Evolutionary conservation across 2,888 invertebrate genomes (phyloP).

Genomic region (Magallana nippona): DNA sequence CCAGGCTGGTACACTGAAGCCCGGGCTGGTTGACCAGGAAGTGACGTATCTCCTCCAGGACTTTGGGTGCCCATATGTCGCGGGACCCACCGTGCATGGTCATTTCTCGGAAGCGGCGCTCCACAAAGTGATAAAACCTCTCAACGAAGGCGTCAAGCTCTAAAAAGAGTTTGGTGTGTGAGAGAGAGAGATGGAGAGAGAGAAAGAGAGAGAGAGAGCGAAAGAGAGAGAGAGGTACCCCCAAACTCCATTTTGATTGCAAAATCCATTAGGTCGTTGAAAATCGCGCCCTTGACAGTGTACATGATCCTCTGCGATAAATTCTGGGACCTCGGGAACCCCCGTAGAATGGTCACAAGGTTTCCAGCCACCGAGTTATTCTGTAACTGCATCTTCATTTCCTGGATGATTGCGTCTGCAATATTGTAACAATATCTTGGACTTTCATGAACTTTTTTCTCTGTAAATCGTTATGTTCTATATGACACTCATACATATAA

Average conservation of each 20-base stretch:
- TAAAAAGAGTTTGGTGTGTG: not conserved
- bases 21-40: not conserved
- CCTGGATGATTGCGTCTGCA: not conserved
- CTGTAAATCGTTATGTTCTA: too few relatives aligned
- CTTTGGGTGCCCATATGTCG: not conserved
- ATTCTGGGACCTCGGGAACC: not conserved
- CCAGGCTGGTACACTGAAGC: not conserved
- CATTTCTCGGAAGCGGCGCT: conserved; percentile 11
- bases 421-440: not conserved
- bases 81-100: not conserved
- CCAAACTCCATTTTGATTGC: not conserved
- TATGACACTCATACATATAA: too few relatives aligned
- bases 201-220: too few relatives aligned
- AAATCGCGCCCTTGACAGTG: not conserved
- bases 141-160: not conserved
- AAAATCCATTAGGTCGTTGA: not conserved
- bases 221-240: not conserved
- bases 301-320: not conserved
- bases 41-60: not conserved
- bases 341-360: not conserved
- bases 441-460: too few relatives aligned
- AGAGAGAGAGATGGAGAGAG: not conserved
- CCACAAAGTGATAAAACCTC: not conserved
- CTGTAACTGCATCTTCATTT: not conserved
- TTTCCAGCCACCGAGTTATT: not conserved